phyloP scores from a whole-genome alignment of 2,888 invertebrate genomes.

The Diaperis boleti region DNA sequence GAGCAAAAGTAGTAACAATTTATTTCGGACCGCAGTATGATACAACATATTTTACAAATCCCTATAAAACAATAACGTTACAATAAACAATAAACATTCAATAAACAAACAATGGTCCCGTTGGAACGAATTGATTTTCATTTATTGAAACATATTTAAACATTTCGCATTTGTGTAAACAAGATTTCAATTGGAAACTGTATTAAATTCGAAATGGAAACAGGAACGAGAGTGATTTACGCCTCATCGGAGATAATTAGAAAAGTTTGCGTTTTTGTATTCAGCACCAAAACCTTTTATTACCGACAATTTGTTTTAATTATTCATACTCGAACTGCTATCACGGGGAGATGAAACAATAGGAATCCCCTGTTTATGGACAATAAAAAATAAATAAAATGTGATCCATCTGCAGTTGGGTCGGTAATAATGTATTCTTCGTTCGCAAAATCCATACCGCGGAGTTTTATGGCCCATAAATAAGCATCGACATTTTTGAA shows the following conservation, averaged over 20 bases:
- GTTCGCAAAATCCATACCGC: constrained; percentile 3
- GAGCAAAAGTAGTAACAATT: constrained; percentile 21
- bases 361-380: constrained; percentile 14
- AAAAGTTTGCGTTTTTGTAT: not conserved
- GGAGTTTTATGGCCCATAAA: constrained; percentile 24
- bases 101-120: constrained; percentile 36
- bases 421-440: constrained; percentile 8
- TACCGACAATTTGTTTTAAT: constrained; percentile 11
- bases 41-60: constrained; percentile 25
- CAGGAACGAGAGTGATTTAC: constrained; percentile 16
- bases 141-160: constrained; percentile 7
- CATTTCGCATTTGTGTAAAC: not conserved
- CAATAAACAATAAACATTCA: constrained; percentile 30
- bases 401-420: constrained; percentile 19
- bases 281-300: constrained; percentile 5
- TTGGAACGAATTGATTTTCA: constrained; percentile 22
- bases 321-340: constrained; percentile 15
- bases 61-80: constrained; percentile 26
- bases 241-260: constrained; percentile 21
- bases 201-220: constrained; percentile 3
- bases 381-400: constrained; percentile 30
- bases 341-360: constrained; percentile 6
- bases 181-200: not conserved
- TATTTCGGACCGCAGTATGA: constrained; percentile 20
- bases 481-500: not conserved